These are phyloP conservation scores for Takifugu flavidus DNA, from an alignment of 2,113 vertebrate species.

Conservation along the genomic window DNA sequence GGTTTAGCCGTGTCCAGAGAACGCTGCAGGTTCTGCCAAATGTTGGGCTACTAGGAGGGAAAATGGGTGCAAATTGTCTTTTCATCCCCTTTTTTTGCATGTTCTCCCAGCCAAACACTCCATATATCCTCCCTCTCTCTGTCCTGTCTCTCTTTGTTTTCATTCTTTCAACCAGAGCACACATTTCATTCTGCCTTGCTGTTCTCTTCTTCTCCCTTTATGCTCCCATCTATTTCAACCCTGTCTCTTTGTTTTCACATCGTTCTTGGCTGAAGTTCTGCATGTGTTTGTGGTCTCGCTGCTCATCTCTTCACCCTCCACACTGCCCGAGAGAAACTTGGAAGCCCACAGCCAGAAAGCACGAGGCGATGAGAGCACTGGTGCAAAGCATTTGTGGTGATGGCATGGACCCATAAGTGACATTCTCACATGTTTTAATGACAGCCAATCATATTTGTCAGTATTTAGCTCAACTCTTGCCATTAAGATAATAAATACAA, in stretches of 20 bases:
- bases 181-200: slow-evolving; percentile 10
- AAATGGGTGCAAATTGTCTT: slow-evolving; percentile 35
- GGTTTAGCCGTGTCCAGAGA: slow-evolving; percentile 55
- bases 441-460: too few relatives aligned
- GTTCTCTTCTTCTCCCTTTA: slow-evolving; percentile 37
- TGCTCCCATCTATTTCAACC: slow-evolving; percentile 34
- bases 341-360: slow-evolving; percentile 42
- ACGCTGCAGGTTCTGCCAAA: slow-evolving; percentile 52
- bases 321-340: slow-evolving; percentile 29
- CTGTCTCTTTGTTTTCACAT: neutral
- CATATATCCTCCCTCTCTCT: slow-evolving; percentile 33
- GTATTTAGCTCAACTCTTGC: too few relatives aligned
- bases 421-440: too few relatives aligned
- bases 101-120: slow-evolving; percentile 24
- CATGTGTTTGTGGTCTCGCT: too few relatives aligned
- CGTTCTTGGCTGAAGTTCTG: too few relatives aligned
- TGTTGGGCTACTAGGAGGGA: slow-evolving; percentile 47
- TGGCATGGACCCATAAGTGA: neutral
- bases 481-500: too few relatives aligned
- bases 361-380: slow-evolving; percentile 46
- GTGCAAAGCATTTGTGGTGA: slow-evolving; percentile 22
- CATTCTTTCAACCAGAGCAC: slow-evolving; percentile 35
- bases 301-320: slow-evolving; percentile 7
- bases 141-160: slow-evolving; percentile 23
- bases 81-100: slow-evolving; percentile 41